These are phyloP conservation scores for Bruchidius siliquastri DNA, from an alignment of 2,888 invertebrate species.

Conservation along the genomic window DNA sequence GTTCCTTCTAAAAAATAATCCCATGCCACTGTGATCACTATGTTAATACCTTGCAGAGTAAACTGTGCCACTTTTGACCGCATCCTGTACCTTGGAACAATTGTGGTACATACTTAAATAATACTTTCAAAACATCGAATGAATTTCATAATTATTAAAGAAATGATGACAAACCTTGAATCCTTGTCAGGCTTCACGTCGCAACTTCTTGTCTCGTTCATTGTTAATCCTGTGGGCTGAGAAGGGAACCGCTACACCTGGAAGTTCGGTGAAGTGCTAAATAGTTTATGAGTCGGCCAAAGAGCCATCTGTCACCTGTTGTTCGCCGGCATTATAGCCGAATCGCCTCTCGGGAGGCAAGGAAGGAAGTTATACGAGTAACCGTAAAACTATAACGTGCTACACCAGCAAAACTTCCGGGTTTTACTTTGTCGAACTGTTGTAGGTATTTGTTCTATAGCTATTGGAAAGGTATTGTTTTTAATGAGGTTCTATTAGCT, in stretches of 20 bases:
- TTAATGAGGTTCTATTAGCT: too few species aligned
- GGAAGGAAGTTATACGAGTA: neutral
- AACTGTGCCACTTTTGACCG: too few species aligned
- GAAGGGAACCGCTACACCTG: neutral
- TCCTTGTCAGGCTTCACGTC: neutral
- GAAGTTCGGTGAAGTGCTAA: neutral
- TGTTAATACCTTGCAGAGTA: too few species aligned
- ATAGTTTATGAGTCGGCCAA: neutral
- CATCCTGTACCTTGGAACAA: too few species aligned
- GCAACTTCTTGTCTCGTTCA: neutral
- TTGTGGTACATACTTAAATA: too few species aligned
- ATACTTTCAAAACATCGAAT: too few species aligned
- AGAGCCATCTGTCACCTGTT: neutral
- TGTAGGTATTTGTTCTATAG: too few species aligned
- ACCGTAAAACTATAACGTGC: neutral
- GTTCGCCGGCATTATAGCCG: neutral
- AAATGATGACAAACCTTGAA: neutral
- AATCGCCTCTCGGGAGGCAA: neutral
- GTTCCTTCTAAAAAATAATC: too few species aligned
- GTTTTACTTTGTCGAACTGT: neutral
- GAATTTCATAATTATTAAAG: neutral
- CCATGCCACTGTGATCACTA: too few species aligned
- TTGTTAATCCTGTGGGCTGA: neutral
- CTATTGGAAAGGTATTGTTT: too few species aligned
- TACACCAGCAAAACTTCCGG: neutral